These are phyloP conservation scores for Acanthococcus lagerstroemiae DNA, from an alignment of 2,888 invertebrate genomes.

Conservation along the genomic window DNA sequence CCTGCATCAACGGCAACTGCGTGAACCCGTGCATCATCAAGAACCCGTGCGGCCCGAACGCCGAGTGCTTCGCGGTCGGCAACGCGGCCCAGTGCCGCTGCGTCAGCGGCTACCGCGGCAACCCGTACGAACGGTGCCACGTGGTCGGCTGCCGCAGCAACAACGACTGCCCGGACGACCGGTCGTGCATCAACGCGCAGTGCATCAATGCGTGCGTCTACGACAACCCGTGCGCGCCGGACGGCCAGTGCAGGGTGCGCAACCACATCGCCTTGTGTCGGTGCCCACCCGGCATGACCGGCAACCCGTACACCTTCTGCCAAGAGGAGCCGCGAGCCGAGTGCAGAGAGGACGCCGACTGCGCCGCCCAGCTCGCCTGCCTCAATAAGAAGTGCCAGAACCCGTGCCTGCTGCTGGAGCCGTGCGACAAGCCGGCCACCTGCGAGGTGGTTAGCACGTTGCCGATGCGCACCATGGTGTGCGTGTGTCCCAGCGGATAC, in stretches of 20 bases:
- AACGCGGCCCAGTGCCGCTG: conserved; percentile 71
- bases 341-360: conserved; percentile 72
- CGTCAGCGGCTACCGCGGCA: conserved; percentile 66
- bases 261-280: conserved; percentile 78
- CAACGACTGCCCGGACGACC: conserved; percentile 75
- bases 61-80: conserved; percentile 66
- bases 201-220: conserved; percentile 76
- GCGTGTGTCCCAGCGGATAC: conserved; percentile 80
- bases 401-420: conserved; percentile 66
- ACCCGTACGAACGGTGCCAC: conserved; percentile 61
- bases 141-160: conserved; percentile 76
- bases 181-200: conserved; percentile 73
- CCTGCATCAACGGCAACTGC: conserved; percentile 76
- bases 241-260: conserved; percentile 68
- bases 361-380: conserved; percentile 68
- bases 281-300: conserved; percentile 63
- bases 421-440: conserved; percentile 67
- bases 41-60: conserved; percentile 69
- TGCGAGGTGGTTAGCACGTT: conserved; percentile 71
- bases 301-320: conserved; percentile 75
- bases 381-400: conserved; percentile 71
- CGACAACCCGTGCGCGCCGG: conserved; percentile 62
- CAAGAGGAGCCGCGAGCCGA: conserved; percentile 60
- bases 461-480: conserved; percentile 80
- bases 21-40: conserved; percentile 73